These are phyloP conservation scores for Gymnocheta viridis DNA, from an alignment of 2,888 invertebrate species.

Conservation along the genomic window DNA sequence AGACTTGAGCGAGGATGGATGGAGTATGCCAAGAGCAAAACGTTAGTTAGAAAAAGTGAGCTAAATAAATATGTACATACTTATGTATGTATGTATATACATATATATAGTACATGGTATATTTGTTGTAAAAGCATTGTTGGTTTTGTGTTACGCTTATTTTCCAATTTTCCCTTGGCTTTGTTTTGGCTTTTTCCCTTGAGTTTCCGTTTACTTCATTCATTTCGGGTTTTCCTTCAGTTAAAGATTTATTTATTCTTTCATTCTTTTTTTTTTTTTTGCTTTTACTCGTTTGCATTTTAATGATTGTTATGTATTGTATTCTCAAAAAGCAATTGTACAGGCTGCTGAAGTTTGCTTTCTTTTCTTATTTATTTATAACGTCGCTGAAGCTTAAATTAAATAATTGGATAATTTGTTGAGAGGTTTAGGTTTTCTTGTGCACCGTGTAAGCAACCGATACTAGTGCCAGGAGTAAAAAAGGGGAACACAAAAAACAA, in stretches of 20 bases:
- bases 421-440: conserved; percentile 62
- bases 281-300: conserved; percentile 69
- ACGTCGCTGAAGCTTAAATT: conserved; percentile 79
- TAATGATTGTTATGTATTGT: conserved; percentile 73
- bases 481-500: not conserved
- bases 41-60: conserved; percentile 1
- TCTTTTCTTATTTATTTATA: conserved; percentile 54
- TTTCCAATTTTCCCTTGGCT: conserved; percentile 76
- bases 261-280: conserved; percentile 47
- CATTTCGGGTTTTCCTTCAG: conserved; percentile 68
- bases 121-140: conserved; percentile 59
- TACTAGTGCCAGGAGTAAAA: conserved; percentile 1
- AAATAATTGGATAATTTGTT: conserved; percentile 80
- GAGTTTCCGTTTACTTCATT: conserved; percentile 52
- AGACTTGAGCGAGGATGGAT: not conserved
- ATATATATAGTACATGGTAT: no score
- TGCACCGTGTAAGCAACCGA: conserved; percentile 17
- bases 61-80: conserved; percentile 5
- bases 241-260: conserved; percentile 61
- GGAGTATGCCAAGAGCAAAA: conserved; percentile 40
- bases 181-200: conserved; percentile 70
- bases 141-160: conserved; percentile 80
- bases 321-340: conserved; percentile 70
- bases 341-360: conserved; percentile 62
- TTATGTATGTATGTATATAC: conserved; percentile 50